Percentiles rank a stretch among this genome's conserved stretches.
Evolutionary conservation across 2,113 vertebrate genomes (phyloP).

Genomic region (Ornithorhynchus anatinus): DNA sequence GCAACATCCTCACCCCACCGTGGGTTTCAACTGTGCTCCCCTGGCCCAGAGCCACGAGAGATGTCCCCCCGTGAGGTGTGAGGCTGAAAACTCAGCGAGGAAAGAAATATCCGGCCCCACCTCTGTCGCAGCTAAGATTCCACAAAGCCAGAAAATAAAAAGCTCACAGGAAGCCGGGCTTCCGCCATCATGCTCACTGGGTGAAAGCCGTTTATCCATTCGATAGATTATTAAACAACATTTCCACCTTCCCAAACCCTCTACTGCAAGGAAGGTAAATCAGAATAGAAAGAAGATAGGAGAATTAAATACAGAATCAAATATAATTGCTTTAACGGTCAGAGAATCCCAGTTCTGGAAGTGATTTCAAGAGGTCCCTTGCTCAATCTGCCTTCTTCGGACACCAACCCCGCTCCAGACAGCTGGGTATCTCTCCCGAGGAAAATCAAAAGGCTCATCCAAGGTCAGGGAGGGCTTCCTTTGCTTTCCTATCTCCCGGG

Average conservation of each 20-base stretch:
- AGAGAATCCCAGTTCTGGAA: too few species aligned
- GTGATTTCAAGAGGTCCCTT: too few species aligned
- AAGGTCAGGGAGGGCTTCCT: too few species aligned
- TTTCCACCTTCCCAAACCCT: too few species aligned
- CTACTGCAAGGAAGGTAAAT: background rate
- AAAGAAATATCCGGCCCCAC: slow-evolving; percentile 52
- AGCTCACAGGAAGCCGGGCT: slow-evolving; percentile 45
- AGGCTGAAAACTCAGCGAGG: slow-evolving; percentile 38
- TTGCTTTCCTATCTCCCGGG: too few species aligned
- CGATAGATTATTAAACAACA: too few species aligned
- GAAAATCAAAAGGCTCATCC: too few species aligned
- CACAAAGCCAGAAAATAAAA: slow-evolving; percentile 58
- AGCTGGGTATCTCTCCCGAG: too few species aligned
- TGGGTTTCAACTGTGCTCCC: background rate
- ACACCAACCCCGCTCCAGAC: too few species aligned
- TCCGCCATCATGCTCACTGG: background rate
- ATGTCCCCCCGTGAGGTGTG: slow-evolving; percentile 14
- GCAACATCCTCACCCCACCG: background rate
- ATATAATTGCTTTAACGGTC: too few species aligned
- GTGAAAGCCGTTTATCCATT: slow-evolving; percentile 41
- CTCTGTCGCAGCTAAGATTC: slow-evolving; percentile 63
- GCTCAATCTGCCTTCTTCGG: too few species aligned
- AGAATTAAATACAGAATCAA: background rate
- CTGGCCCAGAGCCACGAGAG: background rate
- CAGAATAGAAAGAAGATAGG: background rate